phyloP scores from a whole-genome alignment of 2,113 vertebrate genomes.

The Peromyscus polionotus region DNA sequence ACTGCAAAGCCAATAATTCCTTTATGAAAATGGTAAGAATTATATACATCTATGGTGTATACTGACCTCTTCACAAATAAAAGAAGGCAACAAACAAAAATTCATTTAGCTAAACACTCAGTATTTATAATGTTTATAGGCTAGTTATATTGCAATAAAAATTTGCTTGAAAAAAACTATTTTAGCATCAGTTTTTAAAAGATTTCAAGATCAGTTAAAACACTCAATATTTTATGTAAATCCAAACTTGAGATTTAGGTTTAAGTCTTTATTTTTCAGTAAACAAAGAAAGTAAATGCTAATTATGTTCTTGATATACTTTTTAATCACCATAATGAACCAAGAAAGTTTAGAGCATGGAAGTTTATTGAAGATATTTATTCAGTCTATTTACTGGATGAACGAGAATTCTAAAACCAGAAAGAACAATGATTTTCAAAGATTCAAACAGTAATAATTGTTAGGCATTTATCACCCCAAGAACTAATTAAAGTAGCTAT shows the following conservation, averaged over 20 bases:
- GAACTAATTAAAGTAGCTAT: constrained; percentile 58
- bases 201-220: neutral
- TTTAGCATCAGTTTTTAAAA: neutral
- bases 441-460: constrained; percentile 38
- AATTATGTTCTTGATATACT: constrained; percentile 39
- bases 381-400: constrained; percentile 60
- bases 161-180: neutral
- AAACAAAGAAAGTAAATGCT: neutral
- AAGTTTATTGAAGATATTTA: constrained; percentile 45
- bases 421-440: constrained; percentile 46
- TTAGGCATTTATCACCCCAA: constrained; percentile 26
- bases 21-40: neutral
- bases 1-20: neutral
- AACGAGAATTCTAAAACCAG: constrained; percentile 55
- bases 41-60: neutral
- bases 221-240: neutral
- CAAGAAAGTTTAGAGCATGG: constrained; percentile 8
- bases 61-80: neutral
- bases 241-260: neutral
- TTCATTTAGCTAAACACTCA: no score
- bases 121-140: no score
- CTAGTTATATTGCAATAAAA: no score
- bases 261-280: constrained; percentile 32
- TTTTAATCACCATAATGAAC: constrained; percentile 49
- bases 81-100: neutral